Evolutionary conservation across 2,888 invertebrate genomes (phyloP).

Genomic region (Dioctria linearis): DNA sequence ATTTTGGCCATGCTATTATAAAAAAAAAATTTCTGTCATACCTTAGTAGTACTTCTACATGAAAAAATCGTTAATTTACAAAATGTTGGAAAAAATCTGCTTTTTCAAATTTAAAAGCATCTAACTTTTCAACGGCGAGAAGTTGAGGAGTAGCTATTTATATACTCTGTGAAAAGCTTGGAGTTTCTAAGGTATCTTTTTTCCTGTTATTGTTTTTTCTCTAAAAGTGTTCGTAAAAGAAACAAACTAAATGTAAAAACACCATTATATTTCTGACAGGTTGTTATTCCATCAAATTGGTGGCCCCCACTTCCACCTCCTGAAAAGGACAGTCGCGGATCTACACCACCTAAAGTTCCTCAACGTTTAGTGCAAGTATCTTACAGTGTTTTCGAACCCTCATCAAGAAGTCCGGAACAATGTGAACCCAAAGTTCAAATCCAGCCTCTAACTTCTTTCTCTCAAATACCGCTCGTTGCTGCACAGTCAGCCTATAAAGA

Average conservation of each 20-base stretch:
- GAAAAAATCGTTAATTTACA: no score
- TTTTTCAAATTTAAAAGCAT: no score
- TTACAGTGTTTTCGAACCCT: slow-evolving; percentile 90
- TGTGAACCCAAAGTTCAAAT: slow-evolving; percentile 84
- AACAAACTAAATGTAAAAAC: neutral
- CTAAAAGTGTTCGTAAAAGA: neutral
- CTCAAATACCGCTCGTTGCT: slow-evolving; percentile 80
- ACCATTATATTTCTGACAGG: slow-evolving; percentile 63
- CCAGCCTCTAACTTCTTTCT: slow-evolving; percentile 78
- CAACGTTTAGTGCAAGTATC: slow-evolving; percentile 85
- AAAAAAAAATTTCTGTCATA: no score
- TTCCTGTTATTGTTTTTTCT: no score
- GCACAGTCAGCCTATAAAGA: slow-evolving; percentile 88
- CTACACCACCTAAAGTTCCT: slow-evolving; percentile 75
- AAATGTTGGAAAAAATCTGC: no score
- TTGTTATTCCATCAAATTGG: slow-evolving; percentile 92
- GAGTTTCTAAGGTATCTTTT: no score
- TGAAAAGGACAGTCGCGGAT: slow-evolving; percentile 75
- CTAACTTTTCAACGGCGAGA: no score
- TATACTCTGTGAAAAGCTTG: no score
- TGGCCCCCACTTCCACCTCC: slow-evolving; percentile 84
- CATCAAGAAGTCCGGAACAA: slow-evolving; percentile 77
- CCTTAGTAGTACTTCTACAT: no score
- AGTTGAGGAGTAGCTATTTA: no score
- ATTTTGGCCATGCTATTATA: no score